Evolutionary conservation across 2,888 invertebrate genomes (phyloP), one percentile per base, ranked within the genome.

Genomic region (Cephus spinipes): DNA sequence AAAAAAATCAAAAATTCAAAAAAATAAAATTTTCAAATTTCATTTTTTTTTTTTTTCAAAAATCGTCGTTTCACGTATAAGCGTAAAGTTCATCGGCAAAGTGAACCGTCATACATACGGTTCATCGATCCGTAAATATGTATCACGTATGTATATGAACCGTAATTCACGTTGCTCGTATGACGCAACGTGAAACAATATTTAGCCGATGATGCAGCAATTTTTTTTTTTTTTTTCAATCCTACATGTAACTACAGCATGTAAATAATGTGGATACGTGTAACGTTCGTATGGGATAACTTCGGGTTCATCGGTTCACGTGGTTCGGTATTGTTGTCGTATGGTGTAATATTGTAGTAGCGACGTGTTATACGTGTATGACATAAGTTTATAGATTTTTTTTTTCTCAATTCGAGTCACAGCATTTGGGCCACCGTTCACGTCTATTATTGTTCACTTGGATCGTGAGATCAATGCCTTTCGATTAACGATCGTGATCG

Each of bases 381-480:
- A 71, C 71, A 71, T 31, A 71, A 71, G 9, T 6, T 32, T 15
- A 3, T 71, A 15, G 31, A n/a, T 15, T 71, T 71, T 31, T 71
- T 31, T 36, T 31, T 55, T 55, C 6, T 23, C 2, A 55, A 55
- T 55, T 55, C 55, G 1, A 55, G 23, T 55, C 23, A 23, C 31
- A 71, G 32, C 71, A 71, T 71, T 33, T 31, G 71, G 71, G 31
- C 71, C 71, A 71, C 71, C 71, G 31, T 33, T 71, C 71, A 71
- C 31, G 71, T 71, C 33, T 3, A 12, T 71, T 71, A 71, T 71
- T 71, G 32, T 55, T 30, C 71, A 33, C 71, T 12, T 33, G 12
- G 31, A 71, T 31, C 71, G 31, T 31, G 32, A 31, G 71, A 71
- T 71, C 71, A 23, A 71, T 33, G 32, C 31, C 33, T 71, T 71